Evolutionary conservation across 1,140 invertebrate species (phyloP).

Genomic region (Potamilus streckersoni): DNA sequence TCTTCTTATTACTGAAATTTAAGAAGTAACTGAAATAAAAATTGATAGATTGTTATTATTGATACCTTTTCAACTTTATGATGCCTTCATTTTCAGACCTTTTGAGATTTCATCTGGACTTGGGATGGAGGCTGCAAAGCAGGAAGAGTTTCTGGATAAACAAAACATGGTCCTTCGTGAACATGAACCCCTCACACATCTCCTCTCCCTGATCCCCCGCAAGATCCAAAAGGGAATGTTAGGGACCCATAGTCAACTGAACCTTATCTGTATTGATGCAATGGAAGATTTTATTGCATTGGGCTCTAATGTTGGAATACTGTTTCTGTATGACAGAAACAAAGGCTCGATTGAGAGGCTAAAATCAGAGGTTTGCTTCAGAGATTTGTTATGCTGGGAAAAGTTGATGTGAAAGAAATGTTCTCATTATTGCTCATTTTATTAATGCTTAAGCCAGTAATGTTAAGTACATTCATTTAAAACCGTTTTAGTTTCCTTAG

Average conservation of each 20-base stretch:
- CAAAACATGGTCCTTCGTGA: conserved; percentile 70
- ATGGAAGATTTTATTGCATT: conserved; percentile 83
- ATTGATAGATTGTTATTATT: too few relatives aligned
- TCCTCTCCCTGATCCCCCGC: conserved; percentile 83
- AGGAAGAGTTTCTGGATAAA: conserved; percentile 3
- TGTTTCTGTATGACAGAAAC: conserved; percentile 87
- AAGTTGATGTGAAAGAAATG: not conserved
- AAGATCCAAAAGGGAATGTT: conserved; percentile 67
- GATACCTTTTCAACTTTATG: too few relatives aligned
- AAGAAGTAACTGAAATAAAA: too few relatives aligned
- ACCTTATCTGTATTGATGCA: conserved; percentile 86
- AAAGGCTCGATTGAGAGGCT: conserved; percentile 82
- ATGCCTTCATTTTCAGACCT: too few relatives aligned
- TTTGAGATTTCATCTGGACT: too few relatives aligned
- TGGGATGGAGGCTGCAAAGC: too few relatives aligned
- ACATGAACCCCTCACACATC: conserved; percentile 83
- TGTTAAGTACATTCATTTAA: too few relatives aligned
- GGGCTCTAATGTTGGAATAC: conserved; percentile 85
- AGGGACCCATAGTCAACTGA: conserved; percentile 66
- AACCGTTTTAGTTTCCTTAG: too few relatives aligned
- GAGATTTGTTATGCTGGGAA: too few relatives aligned
- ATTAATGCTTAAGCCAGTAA: too few relatives aligned
- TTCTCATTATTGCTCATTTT: too few relatives aligned
- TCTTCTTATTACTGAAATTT: too few relatives aligned
- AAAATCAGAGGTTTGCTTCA: conserved; percentile 78